phyloP scores from a whole-genome alignment of 2,888 invertebrate species.

The Aromia moschata region DNA sequence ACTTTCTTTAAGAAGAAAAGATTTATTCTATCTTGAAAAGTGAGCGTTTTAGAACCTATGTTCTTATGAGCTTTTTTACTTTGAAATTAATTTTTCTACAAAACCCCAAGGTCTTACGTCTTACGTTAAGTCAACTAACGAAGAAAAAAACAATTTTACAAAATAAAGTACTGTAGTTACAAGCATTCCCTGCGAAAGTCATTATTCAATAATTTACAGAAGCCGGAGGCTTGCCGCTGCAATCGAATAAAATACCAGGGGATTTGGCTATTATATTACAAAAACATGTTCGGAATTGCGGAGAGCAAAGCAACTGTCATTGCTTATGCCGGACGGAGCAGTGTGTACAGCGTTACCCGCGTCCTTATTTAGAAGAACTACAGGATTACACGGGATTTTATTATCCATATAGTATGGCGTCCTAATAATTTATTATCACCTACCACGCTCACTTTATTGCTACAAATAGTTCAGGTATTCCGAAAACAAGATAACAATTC shows the following conservation, averaged over 20 bases:
- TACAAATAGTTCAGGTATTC: slow-evolving; percentile 29
- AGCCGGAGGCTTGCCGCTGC: not conserved
- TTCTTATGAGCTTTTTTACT: no score
- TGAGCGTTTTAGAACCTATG: no score
- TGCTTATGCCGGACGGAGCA: slow-evolving; percentile 34
- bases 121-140: no score
- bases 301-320: slow-evolving; percentile 33
- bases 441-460: slow-evolving; percentile 28
- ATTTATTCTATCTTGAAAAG: no score
- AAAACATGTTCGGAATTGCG: slow-evolving; percentile 36
- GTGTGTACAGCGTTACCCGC: slow-evolving; percentile 28
- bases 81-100: no score
- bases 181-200: not conserved
- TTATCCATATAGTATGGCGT: slow-evolving; percentile 37
- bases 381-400: slow-evolving; percentile 38
- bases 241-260: slow-evolving; percentile 25
- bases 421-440: slow-evolving; percentile 39
- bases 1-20: no score
- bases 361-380: slow-evolving; percentile 40
- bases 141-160: no score
- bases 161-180: no score
- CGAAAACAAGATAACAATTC: slow-evolving; percentile 21
- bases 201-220: slow-evolving; percentile 23
- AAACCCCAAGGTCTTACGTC: no score
- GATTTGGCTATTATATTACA: slow-evolving; percentile 32